phyloP scores from a whole-genome alignment of 2,888 invertebrate species.

The Chrysomela aeneicollis region DNA sequence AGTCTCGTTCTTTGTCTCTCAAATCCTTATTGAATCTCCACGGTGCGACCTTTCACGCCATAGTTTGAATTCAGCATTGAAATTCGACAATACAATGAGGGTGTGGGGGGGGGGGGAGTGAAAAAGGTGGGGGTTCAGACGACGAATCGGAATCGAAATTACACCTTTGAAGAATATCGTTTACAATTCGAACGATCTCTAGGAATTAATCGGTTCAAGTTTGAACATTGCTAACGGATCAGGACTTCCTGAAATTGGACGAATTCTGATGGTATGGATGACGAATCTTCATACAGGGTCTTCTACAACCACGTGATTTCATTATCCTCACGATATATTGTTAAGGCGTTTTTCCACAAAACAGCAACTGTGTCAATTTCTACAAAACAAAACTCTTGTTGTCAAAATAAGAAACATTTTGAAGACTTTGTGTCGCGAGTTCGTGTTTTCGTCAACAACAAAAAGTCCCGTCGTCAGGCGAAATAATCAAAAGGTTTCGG shows the following conservation, averaged over 20 bases:
- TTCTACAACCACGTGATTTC: no score
- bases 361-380: no score
- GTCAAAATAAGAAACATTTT: no score
- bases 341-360: no score
- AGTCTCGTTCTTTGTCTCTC: constrained; percentile 24
- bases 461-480: no score
- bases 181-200: constrained; percentile 54
- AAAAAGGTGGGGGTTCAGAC: not conserved
- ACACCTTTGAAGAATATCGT: constrained; percentile 53
- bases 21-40: constrained; percentile 46
- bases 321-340: no score
- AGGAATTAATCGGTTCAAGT: constrained; percentile 51
- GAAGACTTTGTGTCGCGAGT: no score
- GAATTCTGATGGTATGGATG: constrained; percentile 41
- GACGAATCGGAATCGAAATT: constrained; percentile 41
- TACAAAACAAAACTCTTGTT: no score
- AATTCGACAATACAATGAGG: constrained; percentile 48
- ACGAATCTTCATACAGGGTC: not conserved
- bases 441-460: no score
- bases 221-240: not conserved
- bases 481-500: no score
- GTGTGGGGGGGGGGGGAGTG: constrained; percentile 10
- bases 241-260: constrained; percentile 42
- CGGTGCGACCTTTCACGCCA: constrained; percentile 44
- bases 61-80: constrained; percentile 45